phyloP scores from a whole-genome alignment of 2,888 invertebrate species.

The Latrodectus hesperus region DNA sequence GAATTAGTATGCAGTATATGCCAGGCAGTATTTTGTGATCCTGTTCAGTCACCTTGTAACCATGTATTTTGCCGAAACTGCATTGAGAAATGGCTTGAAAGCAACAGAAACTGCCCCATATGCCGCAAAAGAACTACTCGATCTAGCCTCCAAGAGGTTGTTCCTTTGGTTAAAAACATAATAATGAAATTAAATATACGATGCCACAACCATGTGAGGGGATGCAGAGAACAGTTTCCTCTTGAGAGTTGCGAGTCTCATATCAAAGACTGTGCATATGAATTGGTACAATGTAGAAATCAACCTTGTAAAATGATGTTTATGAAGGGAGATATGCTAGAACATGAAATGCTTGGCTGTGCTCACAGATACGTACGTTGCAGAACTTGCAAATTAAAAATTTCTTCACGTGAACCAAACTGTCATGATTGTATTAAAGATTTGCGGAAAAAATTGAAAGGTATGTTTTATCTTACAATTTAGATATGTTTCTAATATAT shows the following conservation, averaged over 20 bases:
- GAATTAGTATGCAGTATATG: conserved; percentile 66
- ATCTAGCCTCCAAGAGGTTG: conserved; percentile 28
- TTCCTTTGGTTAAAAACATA: conserved; percentile 57
- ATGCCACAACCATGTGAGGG: conserved; percentile 38
- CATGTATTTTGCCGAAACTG: conserved; percentile 64
- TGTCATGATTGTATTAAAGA: conserved; percentile 53
- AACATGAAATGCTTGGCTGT: conserved; percentile 43
- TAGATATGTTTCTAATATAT: too few species aligned
- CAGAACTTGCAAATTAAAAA: conserved; percentile 29
- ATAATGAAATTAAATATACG: conserved; percentile 47
- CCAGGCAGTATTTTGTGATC: conserved; percentile 56
- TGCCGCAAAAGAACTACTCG: conserved; percentile 46
- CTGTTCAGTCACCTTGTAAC: conserved; percentile 59
- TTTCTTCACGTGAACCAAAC: neutral
- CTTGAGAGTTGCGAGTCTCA: conserved; percentile 49
- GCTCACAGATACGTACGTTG: conserved; percentile 32
- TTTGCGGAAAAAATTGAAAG: conserved; percentile 29
- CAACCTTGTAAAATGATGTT: conserved; percentile 25
- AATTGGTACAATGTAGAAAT: conserved; percentile 38
- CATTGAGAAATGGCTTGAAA: conserved; percentile 49
- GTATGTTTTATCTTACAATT: conserved; percentile 19
- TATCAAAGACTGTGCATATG: conserved; percentile 36
- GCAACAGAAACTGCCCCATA: conserved; percentile 59
- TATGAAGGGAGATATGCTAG: conserved; percentile 30
- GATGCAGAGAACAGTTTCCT: conserved; percentile 42